Percentiles rank a stretch among this genome's conserved stretches.
These are phyloP conservation scores for Meloidogyne hapla DNA, from an alignment of 1,140 invertebrate species.

Conservation along the genomic window DNA sequence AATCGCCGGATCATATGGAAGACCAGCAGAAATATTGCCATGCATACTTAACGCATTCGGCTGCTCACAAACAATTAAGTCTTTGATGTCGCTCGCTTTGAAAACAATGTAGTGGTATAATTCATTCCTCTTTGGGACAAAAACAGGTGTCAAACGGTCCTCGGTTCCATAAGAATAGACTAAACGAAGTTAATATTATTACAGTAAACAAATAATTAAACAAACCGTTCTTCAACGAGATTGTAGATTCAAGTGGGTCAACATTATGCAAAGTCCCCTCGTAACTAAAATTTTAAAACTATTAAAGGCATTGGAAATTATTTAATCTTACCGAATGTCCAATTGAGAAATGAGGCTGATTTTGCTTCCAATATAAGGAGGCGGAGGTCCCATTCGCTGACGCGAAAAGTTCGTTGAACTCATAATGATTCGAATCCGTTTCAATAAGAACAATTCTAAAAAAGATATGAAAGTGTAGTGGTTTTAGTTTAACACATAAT, in stretches of 20 bases:
- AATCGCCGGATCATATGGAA: constrained; percentile 85
- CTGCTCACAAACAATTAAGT: constrained; percentile 85
- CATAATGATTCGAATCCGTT: neutral
- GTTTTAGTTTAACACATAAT: too few relatives aligned
- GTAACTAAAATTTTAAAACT: constrained; percentile 67
- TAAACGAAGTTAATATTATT: constrained; percentile 64
- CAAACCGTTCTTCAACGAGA: constrained; percentile 95
- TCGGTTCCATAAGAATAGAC: constrained; percentile 98
- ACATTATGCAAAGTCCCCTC: constrained; percentile 98
- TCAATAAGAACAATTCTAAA: too few relatives aligned
- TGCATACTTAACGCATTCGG: constrained; percentile 66
- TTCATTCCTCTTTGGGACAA: constrained; percentile 89
- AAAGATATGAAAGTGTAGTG: too few relatives aligned
- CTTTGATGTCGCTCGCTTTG: constrained; percentile 95
- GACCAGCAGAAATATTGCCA: constrained; percentile 55
- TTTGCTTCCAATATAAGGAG: constrained; percentile 90
- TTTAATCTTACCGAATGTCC: constrained; percentile 79
- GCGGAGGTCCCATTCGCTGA: constrained; percentile 64
- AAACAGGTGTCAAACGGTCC: constrained; percentile 86
- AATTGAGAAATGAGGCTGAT: constrained; percentile 99
- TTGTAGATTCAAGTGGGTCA: constrained; percentile 96
- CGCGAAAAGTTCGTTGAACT: constrained; percentile 9
- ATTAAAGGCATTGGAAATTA: too few relatives aligned
- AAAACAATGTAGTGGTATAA: constrained; percentile 95
- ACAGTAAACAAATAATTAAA: constrained; percentile 48